A percentile compares a stretch with the other conserved stretches of the same genome.
Conservation (phyloP, 2,797 vertebrate species). For the Chromobotia macracanthus region DNA sequence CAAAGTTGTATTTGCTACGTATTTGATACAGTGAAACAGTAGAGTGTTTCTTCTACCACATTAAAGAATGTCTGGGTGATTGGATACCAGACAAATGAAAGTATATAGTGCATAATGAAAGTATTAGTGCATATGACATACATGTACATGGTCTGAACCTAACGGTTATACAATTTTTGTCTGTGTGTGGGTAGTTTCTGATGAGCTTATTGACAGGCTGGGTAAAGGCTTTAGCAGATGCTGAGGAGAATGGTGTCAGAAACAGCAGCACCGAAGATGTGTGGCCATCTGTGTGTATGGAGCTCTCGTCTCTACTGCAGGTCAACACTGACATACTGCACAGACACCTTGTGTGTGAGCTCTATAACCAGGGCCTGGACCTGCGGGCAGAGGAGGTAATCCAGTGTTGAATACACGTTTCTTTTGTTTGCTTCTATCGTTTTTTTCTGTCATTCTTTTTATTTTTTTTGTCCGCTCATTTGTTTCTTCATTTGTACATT, state of each 20-base stretch:
- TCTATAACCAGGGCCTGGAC: slow-evolving; percentile 92
- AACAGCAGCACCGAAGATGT: slow-evolving; percentile 68
- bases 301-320: slow-evolving; percentile 87
- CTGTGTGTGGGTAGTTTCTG: slow-evolving; percentile 80
- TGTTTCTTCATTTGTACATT: slow-evolving; percentile 4
- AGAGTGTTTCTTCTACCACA: background rate
- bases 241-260: slow-evolving; percentile 48
- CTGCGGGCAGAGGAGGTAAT: slow-evolving; percentile 88
- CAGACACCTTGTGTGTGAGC: slow-evolving; percentile 90
- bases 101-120: no score
- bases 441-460: background rate
- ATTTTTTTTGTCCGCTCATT: background rate
- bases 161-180: slow-evolving; percentile 7
- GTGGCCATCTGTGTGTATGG: slow-evolving; percentile 86
- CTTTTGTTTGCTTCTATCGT: background rate
- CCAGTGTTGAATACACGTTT: background rate
- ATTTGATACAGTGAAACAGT: background rate
- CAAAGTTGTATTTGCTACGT: background rate
- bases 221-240: slow-evolving; percentile 81
- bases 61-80: no score
- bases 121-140: no score
- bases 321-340: slow-evolving; percentile 85
- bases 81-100: no score
- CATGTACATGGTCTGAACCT: background rate
- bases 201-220: slow-evolving; percentile 84